Conservation (phyloP, 2,113 vertebrate species). For the Ardeotis arabs region DNA sequence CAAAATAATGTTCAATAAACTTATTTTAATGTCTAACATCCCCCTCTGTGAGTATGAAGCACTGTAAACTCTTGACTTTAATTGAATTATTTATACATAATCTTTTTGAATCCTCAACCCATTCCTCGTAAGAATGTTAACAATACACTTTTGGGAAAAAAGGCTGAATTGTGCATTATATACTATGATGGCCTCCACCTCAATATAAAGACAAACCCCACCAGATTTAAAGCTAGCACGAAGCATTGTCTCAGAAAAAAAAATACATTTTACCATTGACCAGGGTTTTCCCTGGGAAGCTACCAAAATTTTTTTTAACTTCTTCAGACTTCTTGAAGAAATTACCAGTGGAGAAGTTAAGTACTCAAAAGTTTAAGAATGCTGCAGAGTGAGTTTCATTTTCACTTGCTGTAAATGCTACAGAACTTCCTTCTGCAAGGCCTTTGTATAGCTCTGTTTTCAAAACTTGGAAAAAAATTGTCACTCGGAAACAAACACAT, state of each 20-base stretch:
- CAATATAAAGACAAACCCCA: neutral
- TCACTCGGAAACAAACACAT: neutral
- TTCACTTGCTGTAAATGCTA: neutral
- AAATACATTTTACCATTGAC: neutral
- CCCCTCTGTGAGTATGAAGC: neutral
- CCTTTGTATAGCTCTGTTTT: neutral
- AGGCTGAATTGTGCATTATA: neutral
- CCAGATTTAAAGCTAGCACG: neutral
- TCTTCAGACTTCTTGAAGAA: neutral
- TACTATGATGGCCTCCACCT: neutral
- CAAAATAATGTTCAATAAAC: neutral
- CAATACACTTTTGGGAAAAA: neutral
- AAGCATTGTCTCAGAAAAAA: neutral
- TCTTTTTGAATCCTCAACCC: neutral
- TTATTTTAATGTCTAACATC: neutral
- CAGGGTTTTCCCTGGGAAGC: neutral
- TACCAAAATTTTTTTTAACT: neutral
- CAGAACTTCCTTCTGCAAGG: neutral
- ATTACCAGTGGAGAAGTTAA: neutral
- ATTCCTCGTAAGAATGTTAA: neutral
- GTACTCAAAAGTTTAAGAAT: neutral
- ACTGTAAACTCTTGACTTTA: neutral
- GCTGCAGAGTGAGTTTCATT: neutral
- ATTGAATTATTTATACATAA: neutral
- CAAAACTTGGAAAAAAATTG: neutral